A percentile compares a stretch with the other conserved stretches of the same genome.
Evolutionary conservation across 2,888 invertebrate genomes (phyloP).

Genomic region (Plagiodera versicolora): DNA sequence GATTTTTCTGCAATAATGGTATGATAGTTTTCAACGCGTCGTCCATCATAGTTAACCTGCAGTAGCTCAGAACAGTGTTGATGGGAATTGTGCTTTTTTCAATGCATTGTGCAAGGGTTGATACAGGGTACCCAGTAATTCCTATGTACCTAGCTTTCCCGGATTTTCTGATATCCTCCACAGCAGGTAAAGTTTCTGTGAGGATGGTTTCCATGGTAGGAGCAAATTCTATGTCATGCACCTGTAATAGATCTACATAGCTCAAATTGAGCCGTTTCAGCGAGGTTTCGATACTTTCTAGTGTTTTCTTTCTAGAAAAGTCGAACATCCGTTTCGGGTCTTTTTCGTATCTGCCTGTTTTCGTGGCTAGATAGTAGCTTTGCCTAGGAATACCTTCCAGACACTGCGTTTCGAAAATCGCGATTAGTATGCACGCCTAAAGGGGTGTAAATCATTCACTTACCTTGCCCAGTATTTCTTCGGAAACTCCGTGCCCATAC

Average conservation of each 20-base stretch:
- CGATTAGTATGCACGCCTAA: too few species aligned
- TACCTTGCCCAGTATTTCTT: conserved; percentile 79
- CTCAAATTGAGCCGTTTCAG: conserved; percentile 72
- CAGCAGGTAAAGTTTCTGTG: conserved; percentile 82
- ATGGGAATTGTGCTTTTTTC: conserved; percentile 63
- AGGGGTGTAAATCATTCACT: too few species aligned
- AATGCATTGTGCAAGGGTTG: conserved; percentile 72
- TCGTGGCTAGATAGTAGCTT: conserved; percentile 88
- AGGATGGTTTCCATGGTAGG: conserved; percentile 72
- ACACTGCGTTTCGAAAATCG: conserved; percentile 58
- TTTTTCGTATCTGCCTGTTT: conserved; percentile 83
- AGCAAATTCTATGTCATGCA: conserved; percentile 93
- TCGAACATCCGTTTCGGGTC: conserved; percentile 79
- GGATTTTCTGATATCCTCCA: conserved; percentile 72
- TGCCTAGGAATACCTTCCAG: conserved; percentile 76
- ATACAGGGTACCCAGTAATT: conserved; percentile 83
- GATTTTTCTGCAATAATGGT: conserved; percentile 65
- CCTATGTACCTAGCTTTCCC: conserved; percentile 81
- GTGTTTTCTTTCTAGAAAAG: conserved; percentile 76
- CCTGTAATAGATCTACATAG: conserved; percentile 87
- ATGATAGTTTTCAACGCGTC: conserved; percentile 73
- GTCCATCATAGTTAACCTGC: conserved; percentile 80
- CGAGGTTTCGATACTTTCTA: conserved; percentile 75
- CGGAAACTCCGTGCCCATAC: conserved; percentile 89
- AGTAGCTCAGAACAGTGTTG: conserved; percentile 74